A percentile compares a stretch with the other conserved stretches of the same genome.
These are phyloP conservation scores for Galerucella pusilla DNA, from an alignment of 2,888 invertebrate genomes.

Conservation along the genomic window DNA sequence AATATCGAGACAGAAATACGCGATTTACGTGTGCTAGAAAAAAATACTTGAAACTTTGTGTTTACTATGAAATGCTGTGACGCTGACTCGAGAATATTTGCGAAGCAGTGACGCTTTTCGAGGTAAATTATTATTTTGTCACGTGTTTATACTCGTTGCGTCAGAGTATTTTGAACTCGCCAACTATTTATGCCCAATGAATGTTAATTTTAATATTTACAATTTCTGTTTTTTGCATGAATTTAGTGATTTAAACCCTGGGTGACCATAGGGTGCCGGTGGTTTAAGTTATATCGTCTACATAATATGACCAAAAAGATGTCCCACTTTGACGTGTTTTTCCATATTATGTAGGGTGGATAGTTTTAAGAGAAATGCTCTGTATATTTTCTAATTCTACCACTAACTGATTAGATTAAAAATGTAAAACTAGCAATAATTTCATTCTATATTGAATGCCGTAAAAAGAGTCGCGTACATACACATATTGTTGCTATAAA, in stretches of 20 bases:
- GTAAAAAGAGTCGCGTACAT: constrained; percentile 5
- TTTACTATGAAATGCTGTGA: background rate
- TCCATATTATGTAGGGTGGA: too few relatives aligned
- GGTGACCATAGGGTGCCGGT: too few relatives aligned
- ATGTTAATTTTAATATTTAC: background rate
- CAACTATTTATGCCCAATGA: background rate
- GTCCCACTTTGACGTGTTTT: too few relatives aligned
- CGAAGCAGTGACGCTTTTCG: background rate
- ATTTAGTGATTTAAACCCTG: too few relatives aligned
- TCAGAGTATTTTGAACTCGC: constrained; percentile 11
- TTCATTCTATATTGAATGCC: background rate
- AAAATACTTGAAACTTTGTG: background rate
- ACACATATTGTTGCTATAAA: constrained; percentile 22
- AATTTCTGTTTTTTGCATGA: too few relatives aligned
- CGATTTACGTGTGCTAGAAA: background rate
- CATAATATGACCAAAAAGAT: too few relatives aligned
- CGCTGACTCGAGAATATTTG: background rate
- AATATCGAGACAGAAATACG: background rate
- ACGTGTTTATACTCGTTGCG: constrained; percentile 5
- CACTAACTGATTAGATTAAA: background rate
- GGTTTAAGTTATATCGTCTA: too few relatives aligned
- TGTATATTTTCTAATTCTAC: background rate
- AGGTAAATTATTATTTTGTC: constrained; percentile 4
- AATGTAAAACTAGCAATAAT: constrained; percentile 5
- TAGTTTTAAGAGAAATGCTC: too few relatives aligned